Evolutionary conservation across 2,113 vertebrate species (phyloP), one percentile per base, ranked within the genome.

Genomic region (Notarius lentiginosus): DNA sequence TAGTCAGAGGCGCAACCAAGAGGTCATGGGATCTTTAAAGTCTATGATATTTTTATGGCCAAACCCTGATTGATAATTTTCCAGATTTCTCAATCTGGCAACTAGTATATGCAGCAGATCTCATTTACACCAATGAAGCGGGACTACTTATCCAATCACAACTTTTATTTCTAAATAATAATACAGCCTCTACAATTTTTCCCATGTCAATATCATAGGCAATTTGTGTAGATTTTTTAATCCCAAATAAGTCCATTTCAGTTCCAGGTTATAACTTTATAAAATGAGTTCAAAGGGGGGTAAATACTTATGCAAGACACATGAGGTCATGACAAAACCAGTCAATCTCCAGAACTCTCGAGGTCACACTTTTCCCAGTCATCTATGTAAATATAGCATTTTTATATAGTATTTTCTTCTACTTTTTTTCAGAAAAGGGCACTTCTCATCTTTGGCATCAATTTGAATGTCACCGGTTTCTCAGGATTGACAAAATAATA

Each of bases 401-500:
- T 88, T 76, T 79, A 83, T 77, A 72, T 63, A 56, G 15, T 89
- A 72, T 79, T 81, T 84, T 85, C 73, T 70, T 86, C 63, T 86
- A 87, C 58, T 79, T 65, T 72, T 72, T 60, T 79, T 61, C 58
- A 65, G 81, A 70, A 88, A 88, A 84, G 84, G 82, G 75, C 88
- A 88, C 90, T 89, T 83, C 89, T 90, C 88, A 89, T 94, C 92
- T 89, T 90, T 75, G 90, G 51, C 89, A 92, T 91, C 91, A 89
- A 88, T 87, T 90, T 89, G 91, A 93, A 94, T 95, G 87, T 93
- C 95, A 95, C 95, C 95, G 95, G 93, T 96, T 96, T 94, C 94
- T 93, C 91, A 88, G 93, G 95, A 97, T 96, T 98, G 97, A 99
- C 97, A 97, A 97, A 98, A 97, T 98, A 98, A 98, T 98, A 96